Conservation (phyloP, 35 echinoderm and acorn worm species). For the Apostichopus californicus region DNA sequence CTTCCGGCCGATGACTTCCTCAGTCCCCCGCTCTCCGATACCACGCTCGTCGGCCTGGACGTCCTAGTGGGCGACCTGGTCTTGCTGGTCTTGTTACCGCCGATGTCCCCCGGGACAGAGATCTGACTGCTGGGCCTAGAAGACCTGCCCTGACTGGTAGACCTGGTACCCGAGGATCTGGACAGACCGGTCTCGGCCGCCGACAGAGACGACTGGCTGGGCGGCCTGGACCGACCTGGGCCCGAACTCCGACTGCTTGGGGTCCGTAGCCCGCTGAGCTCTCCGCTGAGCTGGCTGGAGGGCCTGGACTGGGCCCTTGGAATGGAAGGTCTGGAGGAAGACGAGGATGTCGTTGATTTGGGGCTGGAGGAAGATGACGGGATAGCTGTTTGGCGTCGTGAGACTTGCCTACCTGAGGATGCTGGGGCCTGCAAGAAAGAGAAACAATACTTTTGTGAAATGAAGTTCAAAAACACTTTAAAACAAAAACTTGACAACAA, state of each 20-base stretch:
- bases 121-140: conserved; percentile 39
- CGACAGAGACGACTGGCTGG: conserved; percentile 15
- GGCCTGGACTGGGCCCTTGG: conserved; percentile 34
- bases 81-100: conserved; percentile 12
- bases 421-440: not conserved
- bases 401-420: conserved; percentile 36
- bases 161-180: not conserved
- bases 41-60: conserved; percentile 28
- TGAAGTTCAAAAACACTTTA: not conserved
- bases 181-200: not conserved
- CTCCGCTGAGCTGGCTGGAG: conserved; percentile 27
- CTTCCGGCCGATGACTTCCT: conserved; percentile 1
- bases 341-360: conserved; percentile 26
- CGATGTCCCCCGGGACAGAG: conserved; percentile 31
- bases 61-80: conserved; percentile 31
- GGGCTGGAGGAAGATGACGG: conserved; percentile 13
- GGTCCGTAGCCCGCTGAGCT: not conserved
- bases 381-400: conserved; percentile 16
- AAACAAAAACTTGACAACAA: no score
- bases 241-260: conserved; percentile 4
- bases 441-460: no score
- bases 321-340: conserved; percentile 44
- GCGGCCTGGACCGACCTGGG: conserved; percentile 10
- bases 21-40: conserved; percentile 31
- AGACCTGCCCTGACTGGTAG: not conserved